phyloP scores from a whole-genome alignment of 2,797 vertebrate species.

The Parotocinclus haroldoi region DNA sequence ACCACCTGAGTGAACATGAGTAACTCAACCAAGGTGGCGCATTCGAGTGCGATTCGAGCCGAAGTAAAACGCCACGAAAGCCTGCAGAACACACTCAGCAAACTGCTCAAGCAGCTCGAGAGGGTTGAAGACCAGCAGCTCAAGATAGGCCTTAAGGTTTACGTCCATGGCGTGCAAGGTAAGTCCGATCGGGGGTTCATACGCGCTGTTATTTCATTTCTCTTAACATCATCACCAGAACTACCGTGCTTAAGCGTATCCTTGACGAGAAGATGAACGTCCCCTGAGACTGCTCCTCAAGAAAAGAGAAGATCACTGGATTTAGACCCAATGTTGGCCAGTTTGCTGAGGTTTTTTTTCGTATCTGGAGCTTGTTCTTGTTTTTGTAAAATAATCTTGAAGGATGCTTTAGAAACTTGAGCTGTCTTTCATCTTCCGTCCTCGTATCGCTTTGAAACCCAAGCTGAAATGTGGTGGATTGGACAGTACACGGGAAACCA shows the following conservation, averaged over 20 bases:
- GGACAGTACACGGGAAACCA: too few species aligned
- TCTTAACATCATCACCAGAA: neutral
- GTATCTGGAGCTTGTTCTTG: too few species aligned
- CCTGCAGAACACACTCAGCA: constrained; percentile 73
- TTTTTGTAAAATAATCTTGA: too few species aligned
- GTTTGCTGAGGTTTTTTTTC: too few species aligned
- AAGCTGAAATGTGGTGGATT: too few species aligned
- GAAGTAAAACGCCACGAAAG: constrained; percentile 80
- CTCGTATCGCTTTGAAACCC: too few species aligned
- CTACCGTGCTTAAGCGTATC: neutral
- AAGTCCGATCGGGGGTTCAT: constrained; percentile 43
- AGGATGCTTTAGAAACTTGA: too few species aligned
- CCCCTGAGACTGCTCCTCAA: too few species aligned
- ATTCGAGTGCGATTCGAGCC: constrained; percentile 74
- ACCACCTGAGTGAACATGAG: constrained; percentile 65
- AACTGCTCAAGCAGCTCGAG: constrained; percentile 77
- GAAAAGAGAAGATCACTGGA: too few species aligned
- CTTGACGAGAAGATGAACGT: too few species aligned
- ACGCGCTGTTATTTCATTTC: neutral
- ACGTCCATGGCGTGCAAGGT: constrained; percentile 80
- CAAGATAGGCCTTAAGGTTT: constrained; percentile 73
- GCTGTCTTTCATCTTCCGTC: too few species aligned
- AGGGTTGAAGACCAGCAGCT: constrained; percentile 74
- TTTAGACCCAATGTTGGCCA: too few species aligned
- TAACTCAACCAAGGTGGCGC: constrained; percentile 63